Conservation (phyloP, 2,888 invertebrate genomes). For the Drosophila picticornis region DNA sequence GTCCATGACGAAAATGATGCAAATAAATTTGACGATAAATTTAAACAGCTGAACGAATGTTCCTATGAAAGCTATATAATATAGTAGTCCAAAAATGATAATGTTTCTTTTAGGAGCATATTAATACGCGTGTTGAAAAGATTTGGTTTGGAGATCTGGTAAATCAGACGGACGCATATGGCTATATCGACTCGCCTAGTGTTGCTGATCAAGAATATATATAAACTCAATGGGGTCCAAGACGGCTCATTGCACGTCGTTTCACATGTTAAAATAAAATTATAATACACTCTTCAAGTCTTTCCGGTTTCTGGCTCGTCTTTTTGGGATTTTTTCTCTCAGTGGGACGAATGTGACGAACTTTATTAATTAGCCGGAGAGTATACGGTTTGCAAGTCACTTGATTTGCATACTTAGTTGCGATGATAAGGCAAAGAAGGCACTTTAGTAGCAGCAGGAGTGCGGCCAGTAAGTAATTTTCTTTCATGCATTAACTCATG, state of each 20-base stretch:
- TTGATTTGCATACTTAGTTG: slow-evolving; percentile 54
- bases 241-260: not conserved
- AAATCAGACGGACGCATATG: not conserved
- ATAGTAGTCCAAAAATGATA: not conserved
- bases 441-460: slow-evolving; percentile 4
- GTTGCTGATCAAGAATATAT: not conserved
- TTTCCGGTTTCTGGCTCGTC: not conserved
- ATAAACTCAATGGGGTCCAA: not conserved
- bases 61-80: not conserved
- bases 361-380: slow-evolving; percentile 57
- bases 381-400: slow-evolving; percentile 49
- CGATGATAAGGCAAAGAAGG: slow-evolving; percentile 44
- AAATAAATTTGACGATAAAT: not conserved
- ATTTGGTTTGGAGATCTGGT: not conserved
- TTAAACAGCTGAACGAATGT: not conserved
- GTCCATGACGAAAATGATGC: not conserved
- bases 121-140: not conserved
- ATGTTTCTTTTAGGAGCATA: not conserved
- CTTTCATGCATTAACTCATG: slow-evolving; percentile 19
- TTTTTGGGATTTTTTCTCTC: not conserved
- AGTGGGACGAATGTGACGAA: slow-evolving; percentile 6
- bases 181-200: not conserved
- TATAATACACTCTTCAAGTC: not conserved
- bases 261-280: not conserved
- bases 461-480: slow-evolving; percentile 15